phyloP scores from a whole-genome alignment of 2,113 vertebrate species.

The Castor canadensis region DNA sequence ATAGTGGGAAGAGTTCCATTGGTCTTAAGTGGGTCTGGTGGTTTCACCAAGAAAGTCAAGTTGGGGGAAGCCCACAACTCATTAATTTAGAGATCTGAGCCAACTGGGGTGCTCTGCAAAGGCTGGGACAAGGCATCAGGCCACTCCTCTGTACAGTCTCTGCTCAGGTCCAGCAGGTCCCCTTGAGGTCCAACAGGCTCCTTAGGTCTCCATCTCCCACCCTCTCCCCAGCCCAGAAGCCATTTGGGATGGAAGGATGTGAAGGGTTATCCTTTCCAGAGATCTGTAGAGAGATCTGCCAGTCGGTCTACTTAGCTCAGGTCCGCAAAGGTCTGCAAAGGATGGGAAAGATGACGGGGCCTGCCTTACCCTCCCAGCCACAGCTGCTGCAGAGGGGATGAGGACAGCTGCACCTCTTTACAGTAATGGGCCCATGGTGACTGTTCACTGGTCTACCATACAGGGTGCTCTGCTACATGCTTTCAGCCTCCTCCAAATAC shows the following conservation, averaged over 20 bases:
- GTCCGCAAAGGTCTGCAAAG: neutral
- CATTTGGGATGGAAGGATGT: neutral
- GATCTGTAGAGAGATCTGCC: neutral
- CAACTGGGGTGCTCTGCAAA: neutral
- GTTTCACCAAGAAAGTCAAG: neutral
- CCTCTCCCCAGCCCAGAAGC: neutral
- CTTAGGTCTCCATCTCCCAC: neutral
- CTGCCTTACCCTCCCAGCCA: neutral
- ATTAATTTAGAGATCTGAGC: neutral
- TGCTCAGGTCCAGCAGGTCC: neutral
- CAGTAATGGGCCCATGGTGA: neutral
- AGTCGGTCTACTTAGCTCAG: neutral
- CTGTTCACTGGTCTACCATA: neutral
- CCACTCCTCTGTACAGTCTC: neutral
- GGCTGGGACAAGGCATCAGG: neutral
- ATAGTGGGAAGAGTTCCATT: neutral
- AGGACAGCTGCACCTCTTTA: neutral
- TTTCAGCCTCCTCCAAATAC: neutral
- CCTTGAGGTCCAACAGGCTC: neutral
- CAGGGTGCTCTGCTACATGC: neutral
- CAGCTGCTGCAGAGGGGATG: neutral
- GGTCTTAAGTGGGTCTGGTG: neutral
- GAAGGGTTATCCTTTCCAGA: neutral
- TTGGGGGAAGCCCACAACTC: neutral
- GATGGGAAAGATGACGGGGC: neutral